Conservation (phyloP, 2,888 invertebrate species). For the Baronia brevicornis region DNA sequence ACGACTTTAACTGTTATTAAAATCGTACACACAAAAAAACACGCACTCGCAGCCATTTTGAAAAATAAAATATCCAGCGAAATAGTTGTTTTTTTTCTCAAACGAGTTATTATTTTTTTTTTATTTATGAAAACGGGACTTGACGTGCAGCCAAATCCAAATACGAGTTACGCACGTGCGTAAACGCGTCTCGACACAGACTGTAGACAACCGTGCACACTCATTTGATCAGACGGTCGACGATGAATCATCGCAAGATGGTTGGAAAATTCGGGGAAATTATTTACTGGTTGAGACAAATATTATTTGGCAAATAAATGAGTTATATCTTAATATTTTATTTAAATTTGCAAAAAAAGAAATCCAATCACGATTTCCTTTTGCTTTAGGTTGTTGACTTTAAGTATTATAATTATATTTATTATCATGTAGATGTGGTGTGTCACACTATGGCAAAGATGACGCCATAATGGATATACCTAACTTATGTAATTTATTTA, state of each 20-base stretch:
- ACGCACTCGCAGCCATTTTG: constrained; percentile 43
- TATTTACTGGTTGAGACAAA: constrained; percentile 19
- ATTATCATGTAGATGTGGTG: no score
- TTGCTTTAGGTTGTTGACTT: no score
- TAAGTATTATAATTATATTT: no score
- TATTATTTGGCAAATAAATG: no score
- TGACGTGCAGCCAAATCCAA: constrained; percentile 22
- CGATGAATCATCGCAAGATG: constrained; percentile 44
- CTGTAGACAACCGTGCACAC: constrained; percentile 28
- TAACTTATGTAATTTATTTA: no score
- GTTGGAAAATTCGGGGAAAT: constrained; percentile 53
- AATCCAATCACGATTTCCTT: no score
- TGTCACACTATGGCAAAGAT: no score
- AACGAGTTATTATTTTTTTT: constrained; percentile 1
- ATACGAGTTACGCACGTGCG: constrained; percentile 38
- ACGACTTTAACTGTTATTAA: constrained; percentile 38
- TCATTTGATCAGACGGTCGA: constrained; percentile 32
- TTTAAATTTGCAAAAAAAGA: no score
- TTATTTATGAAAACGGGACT: constrained; percentile 5
- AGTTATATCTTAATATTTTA: no score
- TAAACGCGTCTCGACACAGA: constrained; percentile 32
- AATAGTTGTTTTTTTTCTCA: constrained; percentile 5
- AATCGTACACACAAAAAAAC: constrained; percentile 41
- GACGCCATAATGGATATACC: no score
- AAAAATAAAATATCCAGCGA: constrained; percentile 12